Conservation (phyloP, 2,113 vertebrate species). For the Morone saxatilis region DNA sequence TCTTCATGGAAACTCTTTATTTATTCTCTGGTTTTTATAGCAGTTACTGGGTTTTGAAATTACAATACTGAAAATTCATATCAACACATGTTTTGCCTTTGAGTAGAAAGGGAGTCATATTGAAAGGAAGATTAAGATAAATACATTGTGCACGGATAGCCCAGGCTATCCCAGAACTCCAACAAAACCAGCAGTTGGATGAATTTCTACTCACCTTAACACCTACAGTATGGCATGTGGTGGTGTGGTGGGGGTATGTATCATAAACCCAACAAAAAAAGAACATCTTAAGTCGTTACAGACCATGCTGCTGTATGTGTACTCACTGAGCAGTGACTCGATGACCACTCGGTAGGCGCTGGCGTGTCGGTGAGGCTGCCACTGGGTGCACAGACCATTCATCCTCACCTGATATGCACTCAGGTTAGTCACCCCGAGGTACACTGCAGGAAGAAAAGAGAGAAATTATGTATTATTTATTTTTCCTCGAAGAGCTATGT, state of each 20-base stretch:
- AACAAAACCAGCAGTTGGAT: not conserved
- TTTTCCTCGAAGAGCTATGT: not conserved
- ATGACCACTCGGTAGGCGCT: constrained; percentile 87
- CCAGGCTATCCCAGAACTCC: not conserved
- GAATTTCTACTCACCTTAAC: not conserved
- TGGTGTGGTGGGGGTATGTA: not conserved
- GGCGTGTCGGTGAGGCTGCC: constrained; percentile 93
- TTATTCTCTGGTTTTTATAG: not conserved
- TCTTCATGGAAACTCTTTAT: too few species aligned
- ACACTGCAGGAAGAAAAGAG: constrained; percentile 79
- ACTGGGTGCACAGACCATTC: constrained; percentile 90
- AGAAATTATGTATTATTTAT: not conserved
- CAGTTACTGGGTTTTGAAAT: not conserved
- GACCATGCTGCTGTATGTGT: not conserved
- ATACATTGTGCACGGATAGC: not conserved
- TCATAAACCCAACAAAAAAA: too few species aligned
- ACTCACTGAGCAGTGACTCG: constrained; percentile 90
- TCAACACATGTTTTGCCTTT: not conserved
- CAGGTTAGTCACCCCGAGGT: constrained; percentile 89
- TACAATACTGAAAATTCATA: not conserved
- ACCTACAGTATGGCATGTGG: not conserved
- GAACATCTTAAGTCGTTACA: not conserved
- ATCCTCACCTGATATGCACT: constrained; percentile 86
- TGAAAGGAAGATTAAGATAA: not conserved
- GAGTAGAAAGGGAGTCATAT: not conserved